Base-by-base conservation (phyloP, 2,797 vertebrate genomes). In the Carcharodon carcharias region DNA sequence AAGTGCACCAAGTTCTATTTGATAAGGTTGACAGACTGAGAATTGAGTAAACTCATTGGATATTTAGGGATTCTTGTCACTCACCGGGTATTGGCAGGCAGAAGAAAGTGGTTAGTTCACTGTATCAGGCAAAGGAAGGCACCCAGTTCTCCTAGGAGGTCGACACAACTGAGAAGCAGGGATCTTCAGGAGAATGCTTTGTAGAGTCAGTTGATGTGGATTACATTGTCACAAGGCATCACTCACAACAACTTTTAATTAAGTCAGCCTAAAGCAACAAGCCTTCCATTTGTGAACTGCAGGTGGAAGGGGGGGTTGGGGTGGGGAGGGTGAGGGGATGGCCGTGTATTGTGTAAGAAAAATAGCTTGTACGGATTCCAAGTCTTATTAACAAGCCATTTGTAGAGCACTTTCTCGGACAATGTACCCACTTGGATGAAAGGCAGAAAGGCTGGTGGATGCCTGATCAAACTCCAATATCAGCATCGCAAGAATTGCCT, bases 141-240 rank as follows among this genome's bases (percentile, higher is more conserved):
- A 31, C 11, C 69, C 11, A 0, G 14, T 82, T 93, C 91, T 96
- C 0, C 16, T 67, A 18, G 96, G 97, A 97, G 97, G 96, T 97
- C 96, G 45, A 71, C 26, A 56, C 94, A 35, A 95, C 40, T 95
- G 94, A 28, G 28, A 56, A 71, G 67, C 94, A 12, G 96, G 96
- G 96, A 96, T 96, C 96, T 96, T 96, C 26, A 95, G 96, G 97
- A 11, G 96, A 97, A 96, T 97, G 97, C 97, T 98, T 98, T 98
- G 98, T 98, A 98, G 97, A 96, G 97, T 97, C 97, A 98, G 97
- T 97, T 80, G 98, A 97, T 97, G 97, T 96, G 98, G 98, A 99
- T 99, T 99, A 99, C 97, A 97, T 96, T 97, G 98, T 99, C 99
- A 99, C 98, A 98, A 97, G 98, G 98, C 98, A 98, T 98, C 98